Percentiles rank a stretch among this genome's conserved stretches.
Evolutionary conservation across 1,140 invertebrate genomes (phyloP).

Genomic region (Riptortus pedestris): DNA sequence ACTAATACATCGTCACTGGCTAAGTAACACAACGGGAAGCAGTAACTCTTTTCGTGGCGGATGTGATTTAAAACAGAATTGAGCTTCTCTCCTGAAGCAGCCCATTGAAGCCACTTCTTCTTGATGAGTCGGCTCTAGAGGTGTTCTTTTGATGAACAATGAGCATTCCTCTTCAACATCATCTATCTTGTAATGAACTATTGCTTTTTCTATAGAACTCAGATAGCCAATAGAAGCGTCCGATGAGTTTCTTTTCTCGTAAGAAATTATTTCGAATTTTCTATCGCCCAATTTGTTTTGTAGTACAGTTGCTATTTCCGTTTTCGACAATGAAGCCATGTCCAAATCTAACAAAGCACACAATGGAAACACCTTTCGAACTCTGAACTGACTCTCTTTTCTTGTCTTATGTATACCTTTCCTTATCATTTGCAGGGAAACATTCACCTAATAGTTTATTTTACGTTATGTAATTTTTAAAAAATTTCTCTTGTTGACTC

Average conservation of each 20-base stretch:
- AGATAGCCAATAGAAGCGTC: neutral
- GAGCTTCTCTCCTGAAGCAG: slow-evolving; percentile 1
- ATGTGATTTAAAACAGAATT: neutral
- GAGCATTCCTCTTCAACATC: neutral
- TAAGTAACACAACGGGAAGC: slow-evolving; percentile 15
- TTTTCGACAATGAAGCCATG: neutral
- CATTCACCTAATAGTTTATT: no score
- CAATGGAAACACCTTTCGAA: no score
- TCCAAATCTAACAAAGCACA: no score
- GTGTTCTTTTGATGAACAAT: neutral
- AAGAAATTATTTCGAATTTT: neutral
- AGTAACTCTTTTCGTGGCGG: neutral
- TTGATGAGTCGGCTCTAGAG: neutral
- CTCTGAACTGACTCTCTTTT: no score
- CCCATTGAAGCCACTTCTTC: neutral
- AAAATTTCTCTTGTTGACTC: no score
- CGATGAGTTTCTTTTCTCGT: neutral
- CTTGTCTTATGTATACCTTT: no score
- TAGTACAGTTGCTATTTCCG: neutral
- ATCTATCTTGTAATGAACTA: neutral
- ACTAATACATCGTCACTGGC: neutral
- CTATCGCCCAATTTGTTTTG: neutral
- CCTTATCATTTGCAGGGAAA: no score
- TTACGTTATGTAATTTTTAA: no score
- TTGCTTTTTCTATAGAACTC: neutral